Conservation (phyloP, 2,113 vertebrate species). For the Apteryx owenii region DNA sequence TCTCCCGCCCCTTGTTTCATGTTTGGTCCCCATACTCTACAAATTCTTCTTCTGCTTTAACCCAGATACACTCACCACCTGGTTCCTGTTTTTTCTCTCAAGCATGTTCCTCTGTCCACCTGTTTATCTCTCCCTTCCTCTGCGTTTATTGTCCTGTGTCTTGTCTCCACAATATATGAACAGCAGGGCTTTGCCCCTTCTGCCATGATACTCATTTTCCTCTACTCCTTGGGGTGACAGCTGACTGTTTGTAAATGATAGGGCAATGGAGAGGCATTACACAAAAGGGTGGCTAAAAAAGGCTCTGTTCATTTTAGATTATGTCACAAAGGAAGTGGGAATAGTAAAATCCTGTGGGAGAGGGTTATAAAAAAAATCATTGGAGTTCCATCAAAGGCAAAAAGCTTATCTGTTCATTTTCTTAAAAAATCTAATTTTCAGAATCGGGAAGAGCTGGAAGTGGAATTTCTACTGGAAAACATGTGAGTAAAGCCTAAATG, state of each 20-base stretch:
- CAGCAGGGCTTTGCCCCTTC: neutral
- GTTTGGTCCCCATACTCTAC: neutral
- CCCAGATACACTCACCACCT: neutral
- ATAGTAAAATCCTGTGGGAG: neutral
- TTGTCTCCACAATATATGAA: neutral
- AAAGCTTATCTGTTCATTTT: neutral
- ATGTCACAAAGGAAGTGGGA: neutral
- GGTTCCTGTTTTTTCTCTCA: neutral
- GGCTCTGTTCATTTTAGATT: neutral
- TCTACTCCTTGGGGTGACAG: neutral
- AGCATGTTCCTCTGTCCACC: neutral
- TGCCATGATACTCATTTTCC: neutral
- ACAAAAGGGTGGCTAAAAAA: neutral
- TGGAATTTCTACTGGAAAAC: slow-evolving; percentile 66
- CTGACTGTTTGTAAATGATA: neutral
- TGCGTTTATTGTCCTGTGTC: neutral
- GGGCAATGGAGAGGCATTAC: neutral
- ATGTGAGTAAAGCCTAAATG: slow-evolving; percentile 57
- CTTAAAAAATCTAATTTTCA: slow-evolving; percentile 26
- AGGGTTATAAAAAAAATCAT: neutral
- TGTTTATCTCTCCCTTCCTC: neutral
- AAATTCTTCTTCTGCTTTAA: neutral
- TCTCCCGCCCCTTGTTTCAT: neutral
- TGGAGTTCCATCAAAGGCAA: neutral
- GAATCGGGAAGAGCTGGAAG: slow-evolving; percentile 60